Conservation (phyloP, 2,113 vertebrate genomes). For the Okapia johnstoni region DNA sequence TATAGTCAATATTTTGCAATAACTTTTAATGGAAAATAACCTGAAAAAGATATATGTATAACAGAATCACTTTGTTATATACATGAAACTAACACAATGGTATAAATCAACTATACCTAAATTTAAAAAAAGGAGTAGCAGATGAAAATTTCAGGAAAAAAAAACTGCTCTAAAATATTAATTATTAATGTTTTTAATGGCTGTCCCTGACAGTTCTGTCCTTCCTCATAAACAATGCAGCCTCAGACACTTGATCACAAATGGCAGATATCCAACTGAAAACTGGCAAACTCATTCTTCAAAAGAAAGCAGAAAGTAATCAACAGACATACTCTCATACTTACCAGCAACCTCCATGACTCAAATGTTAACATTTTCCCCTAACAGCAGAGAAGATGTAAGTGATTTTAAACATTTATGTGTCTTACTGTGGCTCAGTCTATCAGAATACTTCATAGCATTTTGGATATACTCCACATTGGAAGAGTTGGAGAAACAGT, state of each 20-base stretch:
- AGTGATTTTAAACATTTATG: slow-evolving; percentile 58
- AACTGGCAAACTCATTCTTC: background rate
- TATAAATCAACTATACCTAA: background rate
- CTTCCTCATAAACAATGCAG: background rate
- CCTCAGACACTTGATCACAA: background rate
- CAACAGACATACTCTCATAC: background rate
- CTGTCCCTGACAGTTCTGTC: background rate
- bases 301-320: slow-evolving; percentile 1
- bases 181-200: background rate
- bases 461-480: slow-evolving; percentile 57
- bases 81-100: background rate
- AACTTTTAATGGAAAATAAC: background rate
- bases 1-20: background rate
- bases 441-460: slow-evolving; percentile 15
- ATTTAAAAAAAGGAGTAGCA: background rate
- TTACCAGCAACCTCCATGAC: background rate
- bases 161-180: background rate
- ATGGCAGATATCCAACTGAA: background rate
- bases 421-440: slow-evolving; percentile 32
- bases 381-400: slow-evolving; percentile 21
- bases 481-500: slow-evolving; percentile 57
- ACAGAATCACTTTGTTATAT: background rate
- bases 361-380: slow-evolving; percentile 16
- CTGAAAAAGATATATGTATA: background rate
- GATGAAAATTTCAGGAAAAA: background rate